Base-by-base conservation (phyloP, 2,888 invertebrate species). In the Axea sp. region DNA sequence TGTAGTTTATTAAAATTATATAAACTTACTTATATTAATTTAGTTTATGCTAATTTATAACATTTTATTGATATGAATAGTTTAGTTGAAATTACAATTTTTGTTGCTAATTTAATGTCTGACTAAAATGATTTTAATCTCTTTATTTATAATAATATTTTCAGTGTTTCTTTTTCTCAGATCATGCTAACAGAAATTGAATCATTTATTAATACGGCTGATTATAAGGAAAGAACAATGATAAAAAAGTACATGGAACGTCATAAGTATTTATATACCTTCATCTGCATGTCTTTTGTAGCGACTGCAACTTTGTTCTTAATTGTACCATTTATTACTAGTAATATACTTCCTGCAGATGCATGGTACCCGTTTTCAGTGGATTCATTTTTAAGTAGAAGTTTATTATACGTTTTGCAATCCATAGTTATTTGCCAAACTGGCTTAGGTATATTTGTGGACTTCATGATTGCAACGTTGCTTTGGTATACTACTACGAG, bases 281-380 rank as follows among this genome's bases (percentile, higher is more conserved):
- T 69, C 22, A 72, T 81, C 5, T 74, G 69, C 3, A 22, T 75
- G 17, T 78, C 77, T n/a, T 83, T 81, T 45, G 17, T 82, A 2
- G 62, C 75, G 3, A 74, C 82, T 1, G 76, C 73, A 0, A 41
- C 75, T 0, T 62, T 80, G 3, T 81, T 84, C 37, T 67, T 62
- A 2, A 78, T 49, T 5, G 78, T 77, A 0, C 86, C 86, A 0
- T 2, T 84, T 9, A 51, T 83, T 0, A 77, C 76, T 8, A 45
- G 65, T 0, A 79, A 80, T 26, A 19, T 73, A 1, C 76, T 86
- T 5, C 86, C 86, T 2, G 78, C 79, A 0, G 77, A 81, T 11
- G 75, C 81, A 0, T 78, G 79, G 71, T 86, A 84, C 75, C 86
- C 84, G 11, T 85, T 86, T 75, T 14, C 77, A 0, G 59, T 79